Conservation (phyloP, 2,888 invertebrate genomes). For the Rhopalosiphum nymphaeae region DNA sequence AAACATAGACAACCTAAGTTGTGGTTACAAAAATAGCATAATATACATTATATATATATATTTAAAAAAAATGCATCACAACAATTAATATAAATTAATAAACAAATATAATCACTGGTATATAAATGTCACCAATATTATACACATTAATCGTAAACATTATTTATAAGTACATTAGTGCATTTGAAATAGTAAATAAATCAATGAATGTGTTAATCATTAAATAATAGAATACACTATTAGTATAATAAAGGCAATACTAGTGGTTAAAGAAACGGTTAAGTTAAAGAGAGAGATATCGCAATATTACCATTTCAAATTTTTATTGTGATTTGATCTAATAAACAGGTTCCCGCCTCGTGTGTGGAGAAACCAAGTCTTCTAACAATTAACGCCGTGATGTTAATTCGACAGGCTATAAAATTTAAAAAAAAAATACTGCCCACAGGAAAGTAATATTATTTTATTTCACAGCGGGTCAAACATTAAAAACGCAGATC, state of each 20-base stretch:
- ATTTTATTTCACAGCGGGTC: constrained; percentile 26
- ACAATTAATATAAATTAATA: not conserved
- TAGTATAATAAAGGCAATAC: not conserved
- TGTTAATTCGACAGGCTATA: constrained; percentile 45
- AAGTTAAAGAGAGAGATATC: not conserved
- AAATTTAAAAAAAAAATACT: constrained; percentile 18
- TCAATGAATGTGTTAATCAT: not conserved
- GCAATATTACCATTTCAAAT: not conserved
- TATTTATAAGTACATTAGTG: not conserved
- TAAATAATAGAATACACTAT: not conserved
- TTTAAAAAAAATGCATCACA: not conserved
- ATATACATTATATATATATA: not conserved
- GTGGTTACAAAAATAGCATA: not conserved
- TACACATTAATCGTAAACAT: not conserved
- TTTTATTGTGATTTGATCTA: constrained; percentile 34
- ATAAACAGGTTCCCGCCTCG: constrained; percentile 29
- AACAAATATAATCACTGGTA: not conserved
- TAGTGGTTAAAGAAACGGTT: not conserved
- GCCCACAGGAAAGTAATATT: constrained; percentile 22
- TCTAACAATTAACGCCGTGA: constrained; percentile 34
- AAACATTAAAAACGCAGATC: not conserved
- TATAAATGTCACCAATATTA: not conserved
- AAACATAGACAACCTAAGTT: not conserved
- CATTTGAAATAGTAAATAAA: not conserved
- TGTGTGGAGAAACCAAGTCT: constrained; percentile 22